Evolutionary conservation across 2,113 vertebrate species (phyloP), one percentile per base, ranked within the genome.

Genomic region (Ceuthmochares aereus): DNA sequence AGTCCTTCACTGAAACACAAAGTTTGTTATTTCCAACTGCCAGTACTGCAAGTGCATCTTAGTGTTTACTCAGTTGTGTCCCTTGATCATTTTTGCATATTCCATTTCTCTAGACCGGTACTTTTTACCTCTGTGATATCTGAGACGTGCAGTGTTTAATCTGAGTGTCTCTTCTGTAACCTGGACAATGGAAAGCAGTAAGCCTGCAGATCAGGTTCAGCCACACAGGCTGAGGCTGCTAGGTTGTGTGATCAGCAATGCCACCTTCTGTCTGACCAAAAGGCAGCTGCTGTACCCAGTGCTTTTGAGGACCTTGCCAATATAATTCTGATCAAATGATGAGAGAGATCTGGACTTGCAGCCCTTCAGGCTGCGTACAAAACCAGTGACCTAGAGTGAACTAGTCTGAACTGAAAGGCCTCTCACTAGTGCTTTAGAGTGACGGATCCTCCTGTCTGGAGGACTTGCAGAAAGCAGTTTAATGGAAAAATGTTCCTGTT

Each of bases 401-500:
- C 7, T 37, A 4, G 27, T 21, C 14, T 32, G 49, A 62, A 30
- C 20, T 9, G 30, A 12, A 12, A 42, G 55, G 6, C 15, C 69
- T 75, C 62, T 75, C 36, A 18, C 36, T 10, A 45, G 45, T 6
- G 27, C n/a, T 55, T 40, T 27, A 18, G 43, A 54, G 47, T 27
- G 30, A 42, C 30, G 19, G 43, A 22, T 17, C 42, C 18, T 91
- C 23, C 10, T 0, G 0, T 8, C 9, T 14, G 10, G 34, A 29
- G 42, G 42, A 9, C 22, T 43, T 25, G 29, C 2, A 22, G 49
- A n/a, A 68, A 43, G 42, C 49, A 18, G 15, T 1, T 0, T 25
- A 43, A 52, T 1, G 6, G 56, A 29, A 56, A 9, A 45, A 30
- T 3, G 16, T 56, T 82, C 32, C 55, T 51, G 1, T 76, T 36